Evolutionary conservation across 2,888 invertebrate genomes (phyloP).

Genomic region (Plutella xylostella): DNA sequence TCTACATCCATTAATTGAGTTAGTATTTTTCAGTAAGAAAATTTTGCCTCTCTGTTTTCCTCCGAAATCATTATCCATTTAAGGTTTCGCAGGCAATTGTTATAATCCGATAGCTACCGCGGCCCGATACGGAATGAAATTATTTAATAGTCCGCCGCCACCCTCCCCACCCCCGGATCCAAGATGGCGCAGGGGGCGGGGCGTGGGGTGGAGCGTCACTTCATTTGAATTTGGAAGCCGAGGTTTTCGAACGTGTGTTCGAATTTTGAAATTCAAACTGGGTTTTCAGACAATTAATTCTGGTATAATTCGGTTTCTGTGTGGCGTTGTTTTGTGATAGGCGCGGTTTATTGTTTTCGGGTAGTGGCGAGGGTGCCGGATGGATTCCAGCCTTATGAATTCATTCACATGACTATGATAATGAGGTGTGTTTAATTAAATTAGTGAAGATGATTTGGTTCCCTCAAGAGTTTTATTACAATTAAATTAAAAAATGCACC

Average conservation of each 20-base stretch:
- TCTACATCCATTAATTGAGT: no score
- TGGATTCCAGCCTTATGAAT: no score
- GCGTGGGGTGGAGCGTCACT: conserved; percentile 63
- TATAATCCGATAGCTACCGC: conserved; percentile 65
- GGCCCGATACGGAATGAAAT: conserved; percentile 67
- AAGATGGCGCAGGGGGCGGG: conserved; percentile 62
- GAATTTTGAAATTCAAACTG: conserved; percentile 45
- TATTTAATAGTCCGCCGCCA: conserved; percentile 61
- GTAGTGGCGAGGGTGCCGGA: no score
- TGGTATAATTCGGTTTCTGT: conserved; percentile 54
- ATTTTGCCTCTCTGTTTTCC: neutral
- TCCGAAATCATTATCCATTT: conserved; percentile 55
- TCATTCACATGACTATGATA: no score
- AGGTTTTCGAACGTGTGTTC: conserved; percentile 58
- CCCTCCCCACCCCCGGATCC: conserved; percentile 40
- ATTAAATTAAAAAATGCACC: no score
- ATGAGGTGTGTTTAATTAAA: no score
- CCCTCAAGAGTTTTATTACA: no score
- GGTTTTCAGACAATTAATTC: conserved; percentile 67
- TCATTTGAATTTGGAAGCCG: conserved; percentile 68
- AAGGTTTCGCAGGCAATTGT: conserved; percentile 66
- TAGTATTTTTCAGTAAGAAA: no score
- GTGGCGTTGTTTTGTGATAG: conserved; percentile 29
- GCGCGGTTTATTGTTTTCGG: conserved; percentile 47
- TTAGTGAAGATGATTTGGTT: no score